Conservation (phyloP, 2,797 vertebrate species). For the Tachyglossus aculeatus region DNA sequence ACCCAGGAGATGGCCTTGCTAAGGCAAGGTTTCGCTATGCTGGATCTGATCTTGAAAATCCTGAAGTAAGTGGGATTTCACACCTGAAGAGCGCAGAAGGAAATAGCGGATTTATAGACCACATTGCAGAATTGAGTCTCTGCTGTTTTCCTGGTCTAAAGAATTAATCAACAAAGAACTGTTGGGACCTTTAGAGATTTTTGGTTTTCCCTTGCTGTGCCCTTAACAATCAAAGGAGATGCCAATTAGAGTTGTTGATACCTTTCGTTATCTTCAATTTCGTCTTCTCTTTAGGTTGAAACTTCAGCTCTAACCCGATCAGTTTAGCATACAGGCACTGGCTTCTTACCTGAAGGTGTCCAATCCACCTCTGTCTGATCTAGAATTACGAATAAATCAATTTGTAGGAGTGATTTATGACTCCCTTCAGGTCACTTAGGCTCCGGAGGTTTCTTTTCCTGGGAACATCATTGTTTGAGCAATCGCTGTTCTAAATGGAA, state of each 20-base stretch:
- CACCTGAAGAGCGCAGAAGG: background rate
- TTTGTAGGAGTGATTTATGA: background rate
- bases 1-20: too few relatives aligned
- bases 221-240: conserved; percentile 11
- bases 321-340: conserved; percentile 16
- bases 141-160: too few relatives aligned
- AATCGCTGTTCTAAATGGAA: background rate
- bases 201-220: too few relatives aligned
- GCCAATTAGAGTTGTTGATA: conserved; percentile 10
- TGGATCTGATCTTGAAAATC: too few relatives aligned
- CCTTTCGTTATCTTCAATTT: conserved; percentile 25
- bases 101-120: too few relatives aligned
- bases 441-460: background rate
- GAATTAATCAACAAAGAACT: too few relatives aligned
- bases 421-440: conserved; percentile 10
- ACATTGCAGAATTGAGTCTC: too few relatives aligned
- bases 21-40: too few relatives aligned
- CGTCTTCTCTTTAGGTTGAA: conserved; percentile 23
- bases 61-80: conserved; percentile 15
- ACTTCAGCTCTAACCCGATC: conserved; percentile 26
- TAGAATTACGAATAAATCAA: conserved; percentile 16
- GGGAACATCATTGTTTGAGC: background rate
- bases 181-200: too few relatives aligned
- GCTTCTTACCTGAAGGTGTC: conserved; percentile 10
- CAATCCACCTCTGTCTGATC: conserved; percentile 6